Conservation (phyloP, 2,797 vertebrate species). For the Aplochiton taeniatus region DNA sequence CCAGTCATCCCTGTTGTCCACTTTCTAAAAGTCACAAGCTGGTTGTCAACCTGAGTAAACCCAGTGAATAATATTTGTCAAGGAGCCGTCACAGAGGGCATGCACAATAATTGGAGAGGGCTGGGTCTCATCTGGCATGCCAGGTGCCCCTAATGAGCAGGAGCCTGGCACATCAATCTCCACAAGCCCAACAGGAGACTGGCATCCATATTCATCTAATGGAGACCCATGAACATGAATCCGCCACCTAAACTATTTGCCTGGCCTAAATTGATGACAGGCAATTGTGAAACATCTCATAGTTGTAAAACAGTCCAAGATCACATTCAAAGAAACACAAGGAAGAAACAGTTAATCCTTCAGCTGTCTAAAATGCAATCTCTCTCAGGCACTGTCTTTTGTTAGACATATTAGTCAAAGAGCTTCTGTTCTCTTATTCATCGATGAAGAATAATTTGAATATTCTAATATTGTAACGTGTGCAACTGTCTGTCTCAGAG, state of each 20-base stretch:
- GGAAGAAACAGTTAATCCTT: too few relatives aligned
- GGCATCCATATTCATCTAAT: slow-evolving; percentile 1
- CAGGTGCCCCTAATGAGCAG: slow-evolving; percentile 24
- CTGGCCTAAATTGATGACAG: neutral
- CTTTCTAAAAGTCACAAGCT: neutral
- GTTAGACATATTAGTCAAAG: too few relatives aligned
- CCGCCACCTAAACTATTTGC: neutral
- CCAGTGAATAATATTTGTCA: slow-evolving; percentile 14
- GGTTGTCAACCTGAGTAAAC: slow-evolving; percentile 22
- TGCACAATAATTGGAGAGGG: slow-evolving; percentile 25
- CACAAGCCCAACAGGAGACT: neutral
- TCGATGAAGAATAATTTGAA: too few relatives aligned
- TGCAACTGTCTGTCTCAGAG: neutral
- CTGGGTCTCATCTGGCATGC: slow-evolving; percentile 13
- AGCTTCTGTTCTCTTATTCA: neutral
- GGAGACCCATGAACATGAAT: neutral
- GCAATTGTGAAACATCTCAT: neutral
- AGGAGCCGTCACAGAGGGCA: slow-evolving; percentile 16
- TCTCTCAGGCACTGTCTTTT: too few relatives aligned
- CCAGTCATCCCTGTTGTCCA: neutral
- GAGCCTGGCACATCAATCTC: slow-evolving; percentile 22
- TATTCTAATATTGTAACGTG: too few relatives aligned
- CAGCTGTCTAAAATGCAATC: too few relatives aligned
- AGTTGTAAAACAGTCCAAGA: neutral
- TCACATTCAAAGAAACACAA: too few relatives aligned